These are phyloP conservation scores for Catalaphyllia jardinei DNA, from an alignment of 64 coral and sea anemone genomes.

Conservation along the genomic window DNA sequence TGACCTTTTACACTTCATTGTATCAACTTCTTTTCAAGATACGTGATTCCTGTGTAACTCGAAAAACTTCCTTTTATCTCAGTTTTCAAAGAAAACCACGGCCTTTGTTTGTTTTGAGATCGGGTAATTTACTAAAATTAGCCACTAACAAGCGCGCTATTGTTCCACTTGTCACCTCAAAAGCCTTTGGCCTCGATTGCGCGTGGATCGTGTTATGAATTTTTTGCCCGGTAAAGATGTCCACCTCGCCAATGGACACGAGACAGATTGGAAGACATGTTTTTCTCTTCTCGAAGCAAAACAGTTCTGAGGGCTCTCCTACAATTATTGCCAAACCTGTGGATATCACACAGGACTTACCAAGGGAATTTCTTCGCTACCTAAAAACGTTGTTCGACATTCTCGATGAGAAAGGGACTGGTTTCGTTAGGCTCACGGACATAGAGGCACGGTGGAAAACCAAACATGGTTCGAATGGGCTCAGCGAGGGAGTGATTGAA, in stretches of 20 bases:
- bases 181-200: conserved; percentile 14
- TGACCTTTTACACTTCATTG: background rate
- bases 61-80: conserved; percentile 9
- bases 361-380: conserved; percentile 88
- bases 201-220: conserved; percentile 39
- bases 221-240: conserved; percentile 39
- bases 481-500: conserved; percentile 71
- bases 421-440: conserved; percentile 83
- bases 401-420: conserved; percentile 76
- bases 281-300: conserved; percentile 80
- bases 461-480: conserved; percentile 51
- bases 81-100: conserved; percentile 12
- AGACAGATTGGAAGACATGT: conserved; percentile 83
- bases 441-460: conserved; percentile 84
- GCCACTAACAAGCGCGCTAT: conserved; percentile 17
- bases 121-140: conserved; percentile 35
- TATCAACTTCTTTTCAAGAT: background rate
- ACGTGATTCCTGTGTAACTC: conserved; percentile 7
- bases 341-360: conserved; percentile 75
- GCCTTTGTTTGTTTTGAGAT: conserved; percentile 31
- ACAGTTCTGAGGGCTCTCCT: conserved; percentile 39
- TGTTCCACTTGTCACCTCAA: conserved; percentile 3
- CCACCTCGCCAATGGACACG: conserved; percentile 1
- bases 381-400: conserved; percentile 88
- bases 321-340: conserved; percentile 67